Base-by-base conservation (phyloP, 2,113 vertebrate genomes). In the Thalassarche chlororhynchos region DNA sequence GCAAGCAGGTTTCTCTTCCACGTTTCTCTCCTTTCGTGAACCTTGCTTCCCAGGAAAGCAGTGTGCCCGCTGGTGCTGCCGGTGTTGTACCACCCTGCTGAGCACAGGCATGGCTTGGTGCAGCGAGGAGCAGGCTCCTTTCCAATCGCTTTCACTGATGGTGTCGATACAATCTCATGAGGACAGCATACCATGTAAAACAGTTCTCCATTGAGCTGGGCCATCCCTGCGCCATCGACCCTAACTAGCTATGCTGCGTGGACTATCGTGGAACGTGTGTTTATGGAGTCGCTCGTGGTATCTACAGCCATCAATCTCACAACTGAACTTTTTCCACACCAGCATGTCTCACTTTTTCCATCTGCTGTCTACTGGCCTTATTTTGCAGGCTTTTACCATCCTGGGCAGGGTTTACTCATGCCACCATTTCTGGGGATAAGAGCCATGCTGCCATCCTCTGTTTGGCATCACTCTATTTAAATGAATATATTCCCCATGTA, bases 41-140 rank as follows among this genome's bases (percentile, higher is more conserved):
- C 17, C 31, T 69, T 57, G 23, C 14, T 84, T 81, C 16, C 25
- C 40, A 49, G 54, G 14, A 76, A 5, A 40, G 19, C 24, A 38
- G 16, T 1, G 8, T 5, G 8, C n/a, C 46, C 0, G 1, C 49
- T 2, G 5, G 6, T 68, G 62, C 36, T 89, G 38, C 18, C 0
- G 0, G 18, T 3, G 2, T 7, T 89, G 44, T 42, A 31, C 38
- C n/a, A 62, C 5, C 8, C 65, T 10, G 14, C 38, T 81, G 72
- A 64, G 18, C 3, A 1, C 29, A 68, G 44, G n/a, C 24, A 76
- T 1, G 12, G 24, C 38, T 29, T 60, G 29, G 34, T 60, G 62
- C 40, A 42, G 40, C 0, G 0, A 34, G 20, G 34, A 28, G 28
- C 17, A 28, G 23, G 17, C 44, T 77, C 25, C 62, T 77, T 79